Percentiles rank a stretch among this genome's conserved stretches.
Conservation (phyloP, 2,797 vertebrate genomes). For the Enteromius viviparus region DNA sequence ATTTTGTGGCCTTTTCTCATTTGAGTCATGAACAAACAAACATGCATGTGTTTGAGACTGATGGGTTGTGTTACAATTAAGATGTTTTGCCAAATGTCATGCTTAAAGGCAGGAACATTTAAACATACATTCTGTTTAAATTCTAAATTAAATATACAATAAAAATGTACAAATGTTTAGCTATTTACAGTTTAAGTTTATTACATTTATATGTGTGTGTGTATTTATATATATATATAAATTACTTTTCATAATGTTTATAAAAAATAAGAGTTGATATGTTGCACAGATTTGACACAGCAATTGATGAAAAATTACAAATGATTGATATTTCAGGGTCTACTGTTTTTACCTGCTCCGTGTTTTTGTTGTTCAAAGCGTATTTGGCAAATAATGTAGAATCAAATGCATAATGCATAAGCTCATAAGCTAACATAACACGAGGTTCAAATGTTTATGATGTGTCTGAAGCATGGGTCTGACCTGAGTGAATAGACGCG, state of each 20-base stretch:
- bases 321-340: background rate
- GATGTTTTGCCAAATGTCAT: too few relatives aligned
- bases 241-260: too few relatives aligned
- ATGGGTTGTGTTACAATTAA: too few relatives aligned
- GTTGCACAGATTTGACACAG: background rate
- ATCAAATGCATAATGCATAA: background rate
- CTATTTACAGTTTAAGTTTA: too few relatives aligned
- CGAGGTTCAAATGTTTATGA: background rate
- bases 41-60: too few relatives aligned
- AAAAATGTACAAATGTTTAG: too few relatives aligned
- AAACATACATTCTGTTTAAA: too few relatives aligned
- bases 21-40: too few relatives aligned
- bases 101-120: too few relatives aligned
- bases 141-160: too few relatives aligned
- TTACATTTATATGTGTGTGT: too few relatives aligned
- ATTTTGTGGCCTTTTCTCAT: background rate
- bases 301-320: background rate
- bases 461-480: background rate
- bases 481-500: constrained; percentile 83
- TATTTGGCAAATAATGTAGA: background rate
- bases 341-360: background rate
- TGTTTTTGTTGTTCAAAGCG: background rate
- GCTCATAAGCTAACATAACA: background rate
- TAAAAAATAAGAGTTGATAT: background rate
- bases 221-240: too few relatives aligned